Base-by-base conservation (phyloP, 2,113 vertebrate species). In the Canis aureus region DNA sequence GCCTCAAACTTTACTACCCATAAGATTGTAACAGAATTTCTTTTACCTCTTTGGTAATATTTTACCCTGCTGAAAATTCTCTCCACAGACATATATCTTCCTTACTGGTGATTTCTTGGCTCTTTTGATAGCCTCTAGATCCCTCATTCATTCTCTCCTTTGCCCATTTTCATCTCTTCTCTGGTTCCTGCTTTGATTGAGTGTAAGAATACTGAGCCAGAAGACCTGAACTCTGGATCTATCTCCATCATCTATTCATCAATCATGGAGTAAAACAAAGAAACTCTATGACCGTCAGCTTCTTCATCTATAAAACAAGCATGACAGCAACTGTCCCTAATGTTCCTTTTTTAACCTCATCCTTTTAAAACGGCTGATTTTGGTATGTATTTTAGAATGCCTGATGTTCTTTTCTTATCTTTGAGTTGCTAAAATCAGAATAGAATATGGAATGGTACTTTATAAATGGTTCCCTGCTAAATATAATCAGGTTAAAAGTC, bases 401-500 rank as follows among this genome's bases (percentile, higher is more conserved):
- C 19, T n/a, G 35, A 12, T 59, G 13, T 79, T 86, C 43, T 96
- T 66, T 92, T 60, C 67, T 95, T 55, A 57, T 17, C 53, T 73
- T 49, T 83, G 55, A 91, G 27, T 20, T 87, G 60, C 71, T 38
- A 94, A 94, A 89, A 83, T 38, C 35, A 91, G n/a, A 91, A 8
- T 88, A 88, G 17, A 83, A 35, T 53, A 94, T 66, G 22, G 10
- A 10, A 81, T 35, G 80, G 23, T 76, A 80, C 19, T 89, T 92
- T 81, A 80, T 85, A 84, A 89, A 19, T 10, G 25, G 49, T 71
- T 71, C 85, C 23, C 71, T 94, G 71, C 16, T 71, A 80, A 11
- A 73, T 62, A 97, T 84, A 80, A 17, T 55, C 69, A 97, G 91
- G 32, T 66, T 69, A 69, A 69, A 69, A 69, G 32, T 35, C 67